phyloP scores from a whole-genome alignment of 2,888 invertebrate species.

The Catocala fraxini region DNA sequence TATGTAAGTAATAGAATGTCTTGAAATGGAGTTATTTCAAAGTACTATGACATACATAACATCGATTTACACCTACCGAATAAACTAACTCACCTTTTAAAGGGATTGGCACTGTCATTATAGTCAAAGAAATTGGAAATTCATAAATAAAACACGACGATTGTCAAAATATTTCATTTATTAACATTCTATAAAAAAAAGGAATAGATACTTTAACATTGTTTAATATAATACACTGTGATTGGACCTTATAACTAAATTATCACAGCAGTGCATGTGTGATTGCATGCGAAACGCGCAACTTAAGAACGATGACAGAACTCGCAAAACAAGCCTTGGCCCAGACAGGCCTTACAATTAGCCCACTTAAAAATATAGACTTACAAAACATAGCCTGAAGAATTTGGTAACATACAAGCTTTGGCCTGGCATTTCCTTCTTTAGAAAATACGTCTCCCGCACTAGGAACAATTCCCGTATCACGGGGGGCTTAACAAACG shows the following conservation, averaged over 20 bases:
- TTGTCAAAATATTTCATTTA: constrained; percentile 56
- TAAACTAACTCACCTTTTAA: not conserved
- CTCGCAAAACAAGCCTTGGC: constrained; percentile 16
- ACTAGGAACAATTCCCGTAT: too few relatives aligned
- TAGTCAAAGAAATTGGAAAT: constrained; percentile 19
- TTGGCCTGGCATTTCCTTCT: too few relatives aligned
- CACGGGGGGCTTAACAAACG: too few relatives aligned
- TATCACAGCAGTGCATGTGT: constrained; percentile 58
- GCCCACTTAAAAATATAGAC: constrained; percentile 1
- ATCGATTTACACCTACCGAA: too few relatives aligned
- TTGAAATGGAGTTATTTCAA: too few relatives aligned
- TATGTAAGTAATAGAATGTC: too few relatives aligned
- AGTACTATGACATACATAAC: too few relatives aligned
- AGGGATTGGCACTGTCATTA: too few relatives aligned
- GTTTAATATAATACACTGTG: constrained; percentile 47
- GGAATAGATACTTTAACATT: constrained; percentile 48
- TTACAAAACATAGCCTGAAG: too few relatives aligned
- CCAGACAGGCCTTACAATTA: not conserved
- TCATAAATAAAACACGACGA: constrained; percentile 3
- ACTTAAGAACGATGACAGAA: constrained; percentile 45
- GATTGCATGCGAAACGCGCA: constrained; percentile 47
- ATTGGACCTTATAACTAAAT: constrained; percentile 55
- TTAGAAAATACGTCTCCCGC: too few relatives aligned
- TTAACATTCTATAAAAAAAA: constrained; percentile 54
- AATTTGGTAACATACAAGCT: too few relatives aligned